Conservation (phyloP, 2,888 invertebrate genomes). For the Parnassius apollo region DNA sequence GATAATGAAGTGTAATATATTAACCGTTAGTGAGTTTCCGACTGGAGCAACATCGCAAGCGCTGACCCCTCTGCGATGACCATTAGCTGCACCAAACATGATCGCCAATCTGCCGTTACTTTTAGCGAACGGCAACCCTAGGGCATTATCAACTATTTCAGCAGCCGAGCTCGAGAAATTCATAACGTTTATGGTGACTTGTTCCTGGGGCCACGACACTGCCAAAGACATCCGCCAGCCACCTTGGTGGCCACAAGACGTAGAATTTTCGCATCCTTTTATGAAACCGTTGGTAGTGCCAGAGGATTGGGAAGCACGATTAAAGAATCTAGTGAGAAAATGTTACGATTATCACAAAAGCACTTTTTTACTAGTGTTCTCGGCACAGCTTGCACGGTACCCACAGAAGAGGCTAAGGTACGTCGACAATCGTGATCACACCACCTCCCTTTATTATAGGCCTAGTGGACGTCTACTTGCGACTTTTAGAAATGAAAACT, state of each 20-base stretch:
- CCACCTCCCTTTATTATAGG: slow-evolving; percentile 86
- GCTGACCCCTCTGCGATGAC: slow-evolving; percentile 70
- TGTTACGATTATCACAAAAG: slow-evolving; percentile 88
- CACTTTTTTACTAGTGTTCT: slow-evolving; percentile 85
- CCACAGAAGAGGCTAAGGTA: slow-evolving; percentile 84
- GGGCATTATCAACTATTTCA: slow-evolving; percentile 83
- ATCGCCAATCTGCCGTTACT: slow-evolving; percentile 87
- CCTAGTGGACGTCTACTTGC: slow-evolving; percentile 84
- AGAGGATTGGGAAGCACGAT: slow-evolving; percentile 81
- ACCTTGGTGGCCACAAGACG: slow-evolving; percentile 86
- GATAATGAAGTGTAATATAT: slow-evolving; percentile 51
- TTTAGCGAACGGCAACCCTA: slow-evolving; percentile 86
- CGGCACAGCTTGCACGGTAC: slow-evolving; percentile 84
- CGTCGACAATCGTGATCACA: slow-evolving; percentile 87
- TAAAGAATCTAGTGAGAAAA: slow-evolving; percentile 84
- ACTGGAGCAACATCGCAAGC: slow-evolving; percentile 63
- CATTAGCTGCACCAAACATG: slow-evolving; percentile 76
- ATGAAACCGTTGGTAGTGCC: slow-evolving; percentile 70
- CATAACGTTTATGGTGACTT: slow-evolving; percentile 88
- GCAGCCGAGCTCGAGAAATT: slow-evolving; percentile 85
- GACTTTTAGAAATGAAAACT: slow-evolving; percentile 88
- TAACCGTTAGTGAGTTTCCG: slow-evolving; percentile 61
- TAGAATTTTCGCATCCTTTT: slow-evolving; percentile 84
- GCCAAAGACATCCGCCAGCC: slow-evolving; percentile 81
- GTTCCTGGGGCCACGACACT: slow-evolving; percentile 85